phyloP scores from a whole-genome alignment of 2,888 invertebrate genomes.

The Noctua janthina region DNA sequence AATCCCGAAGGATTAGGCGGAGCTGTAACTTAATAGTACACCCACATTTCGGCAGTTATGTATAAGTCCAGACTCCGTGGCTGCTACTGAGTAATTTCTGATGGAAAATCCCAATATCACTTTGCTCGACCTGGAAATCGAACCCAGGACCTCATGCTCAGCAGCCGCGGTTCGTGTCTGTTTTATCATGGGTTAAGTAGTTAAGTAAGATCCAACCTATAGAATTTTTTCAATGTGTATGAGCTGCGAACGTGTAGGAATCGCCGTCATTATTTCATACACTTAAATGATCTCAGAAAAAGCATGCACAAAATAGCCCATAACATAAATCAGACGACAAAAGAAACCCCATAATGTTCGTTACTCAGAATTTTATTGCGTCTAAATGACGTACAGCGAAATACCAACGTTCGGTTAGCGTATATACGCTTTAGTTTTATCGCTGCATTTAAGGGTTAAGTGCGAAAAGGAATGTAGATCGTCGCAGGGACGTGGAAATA shows the following conservation, averaged over 20 bases:
- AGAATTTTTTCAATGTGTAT: neutral
- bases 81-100: too few relatives aligned
- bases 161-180: too few relatives aligned
- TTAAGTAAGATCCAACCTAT: neutral
- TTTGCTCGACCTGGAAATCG: too few relatives aligned
- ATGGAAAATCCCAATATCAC: too few relatives aligned
- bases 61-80: too few relatives aligned
- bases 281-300: constrained; percentile 12
- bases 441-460: constrained; percentile 75
- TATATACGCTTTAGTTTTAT: constrained; percentile 78
- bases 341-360: constrained; percentile 70
- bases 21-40: too few relatives aligned
- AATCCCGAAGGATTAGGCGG: too few relatives aligned
- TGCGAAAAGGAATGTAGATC: constrained; percentile 75
- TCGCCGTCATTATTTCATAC: constrained; percentile 3
- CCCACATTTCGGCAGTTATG: too few relatives aligned
- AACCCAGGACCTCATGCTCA: too few relatives aligned
- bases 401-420: constrained; percentile 68
- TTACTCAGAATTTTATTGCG: constrained; percentile 73
- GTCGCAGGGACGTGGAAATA: constrained; percentile 68
- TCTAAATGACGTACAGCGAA: constrained; percentile 71
- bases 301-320: constrained; percentile 40
- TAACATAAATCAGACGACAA: constrained; percentile 71
- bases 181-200: neutral
- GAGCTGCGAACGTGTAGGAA: neutral